A percentile compares a stretch with the other conserved stretches of the same genome.
phyloP scores from a whole-genome alignment of 1,140 invertebrate species.

The Charaxes varanes region DNA sequence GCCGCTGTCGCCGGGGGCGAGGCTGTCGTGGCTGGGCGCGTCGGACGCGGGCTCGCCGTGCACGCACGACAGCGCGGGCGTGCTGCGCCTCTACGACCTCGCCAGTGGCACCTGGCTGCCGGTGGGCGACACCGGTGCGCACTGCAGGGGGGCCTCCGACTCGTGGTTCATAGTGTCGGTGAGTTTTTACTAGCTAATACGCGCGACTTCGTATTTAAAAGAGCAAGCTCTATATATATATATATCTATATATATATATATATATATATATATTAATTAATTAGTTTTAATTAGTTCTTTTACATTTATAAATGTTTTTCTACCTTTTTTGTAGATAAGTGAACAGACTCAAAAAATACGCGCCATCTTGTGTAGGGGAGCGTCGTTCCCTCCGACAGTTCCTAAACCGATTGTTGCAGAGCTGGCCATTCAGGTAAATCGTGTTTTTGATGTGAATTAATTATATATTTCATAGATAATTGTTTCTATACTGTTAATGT shows the following conservation, averaged over 20 bases:
- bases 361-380: slow-evolving; percentile 91
- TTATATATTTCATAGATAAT: slow-evolving; percentile 4
- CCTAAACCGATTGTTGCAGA: slow-evolving; percentile 89
- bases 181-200: too few relatives aligned
- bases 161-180: slow-evolving; percentile 67
- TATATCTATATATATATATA: too few relatives aligned
- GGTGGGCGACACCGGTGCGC: slow-evolving; percentile 81
- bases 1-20: slow-evolving; percentile 81
- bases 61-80: slow-evolving; percentile 80
- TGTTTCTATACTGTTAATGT: too few relatives aligned
- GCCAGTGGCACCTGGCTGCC: slow-evolving; percentile 85
- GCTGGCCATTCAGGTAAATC: slow-evolving; percentile 76
- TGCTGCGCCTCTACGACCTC: slow-evolving; percentile 79
- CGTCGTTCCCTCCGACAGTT: slow-evolving; percentile 88
- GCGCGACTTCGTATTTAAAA: too few relatives aligned
- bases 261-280: background rate
- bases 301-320: too few relatives aligned
- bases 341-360: slow-evolving; percentile 85
- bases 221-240: too few relatives aligned
- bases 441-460: background rate
- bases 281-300: too few relatives aligned
- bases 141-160: slow-evolving; percentile 74
- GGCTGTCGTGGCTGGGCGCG: slow-evolving; percentile 88
- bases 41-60: slow-evolving; percentile 85
- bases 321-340: slow-evolving; percentile 81